These are phyloP conservation scores for Colinus virginianus DNA, from an alignment of 2,113 vertebrate species.

Conservation along the genomic window DNA sequence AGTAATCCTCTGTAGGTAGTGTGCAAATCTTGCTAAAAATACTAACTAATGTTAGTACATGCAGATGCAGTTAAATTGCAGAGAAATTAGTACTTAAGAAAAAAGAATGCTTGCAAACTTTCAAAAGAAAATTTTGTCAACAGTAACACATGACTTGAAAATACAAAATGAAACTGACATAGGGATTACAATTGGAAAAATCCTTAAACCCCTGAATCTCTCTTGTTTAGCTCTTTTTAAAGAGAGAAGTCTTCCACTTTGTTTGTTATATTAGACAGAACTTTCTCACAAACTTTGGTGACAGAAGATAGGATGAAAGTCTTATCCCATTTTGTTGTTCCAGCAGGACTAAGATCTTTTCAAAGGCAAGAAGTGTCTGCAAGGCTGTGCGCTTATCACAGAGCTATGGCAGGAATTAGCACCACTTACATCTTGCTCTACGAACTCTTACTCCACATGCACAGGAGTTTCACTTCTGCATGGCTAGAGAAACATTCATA, in stretches of 20 bases:
- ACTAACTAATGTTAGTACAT: not conserved
- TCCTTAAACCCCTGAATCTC: not conserved
- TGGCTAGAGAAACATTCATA: not conserved
- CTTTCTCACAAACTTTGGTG: not conserved
- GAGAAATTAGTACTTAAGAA: not conserved
- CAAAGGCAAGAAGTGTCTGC: not conserved
- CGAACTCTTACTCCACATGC: not conserved
- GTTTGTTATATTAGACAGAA: not conserved
- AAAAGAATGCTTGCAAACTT: not conserved
- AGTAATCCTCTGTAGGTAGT: not conserved
- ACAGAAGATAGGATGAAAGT: not conserved
- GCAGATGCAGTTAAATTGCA: not conserved
- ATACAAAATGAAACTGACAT: not conserved
- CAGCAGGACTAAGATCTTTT: not conserved
- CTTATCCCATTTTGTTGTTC: not conserved
- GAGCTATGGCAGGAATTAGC: not conserved
- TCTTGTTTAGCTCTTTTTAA: not conserved
- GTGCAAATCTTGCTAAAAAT: not conserved
- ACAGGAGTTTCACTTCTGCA: not conserved
- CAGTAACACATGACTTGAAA: not conserved
- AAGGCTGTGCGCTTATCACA: fast-evolving
- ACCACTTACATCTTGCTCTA: not conserved
- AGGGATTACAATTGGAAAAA: not conserved
- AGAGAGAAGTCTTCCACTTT: not conserved
- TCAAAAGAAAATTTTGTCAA: not conserved